Evolutionary conservation across 1,140 invertebrate species (phyloP).

Genomic region (Diabrotica virgifera): DNA sequence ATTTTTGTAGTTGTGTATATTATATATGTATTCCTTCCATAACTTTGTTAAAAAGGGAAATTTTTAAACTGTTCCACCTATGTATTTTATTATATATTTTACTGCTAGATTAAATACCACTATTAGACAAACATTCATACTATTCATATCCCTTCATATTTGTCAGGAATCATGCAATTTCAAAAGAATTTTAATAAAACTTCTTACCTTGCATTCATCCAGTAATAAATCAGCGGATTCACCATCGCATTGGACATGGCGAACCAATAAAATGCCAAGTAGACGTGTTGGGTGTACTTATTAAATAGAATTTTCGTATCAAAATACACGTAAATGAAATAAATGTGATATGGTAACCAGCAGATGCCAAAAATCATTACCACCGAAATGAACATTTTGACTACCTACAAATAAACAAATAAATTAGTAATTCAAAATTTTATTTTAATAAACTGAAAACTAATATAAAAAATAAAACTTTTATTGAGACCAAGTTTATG

Average conservation of each 20-base stretch:
- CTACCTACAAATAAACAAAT: constrained; percentile 60
- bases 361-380: constrained; percentile 83
- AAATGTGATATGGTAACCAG: constrained; percentile 87
- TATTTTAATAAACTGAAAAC: background rate
- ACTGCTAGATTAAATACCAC: background rate
- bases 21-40: no score
- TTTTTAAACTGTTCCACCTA: background rate
- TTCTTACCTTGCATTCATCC: constrained; percentile 78
- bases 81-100: background rate
- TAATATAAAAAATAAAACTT: no score
- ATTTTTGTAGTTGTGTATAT: no score
- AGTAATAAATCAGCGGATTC: constrained; percentile 89
- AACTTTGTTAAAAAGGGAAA: no score
- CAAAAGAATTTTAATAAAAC: background rate
- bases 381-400: constrained; percentile 81
- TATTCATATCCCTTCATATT: background rate
- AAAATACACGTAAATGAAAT: constrained; percentile 82
- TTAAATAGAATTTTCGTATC: constrained; percentile 67
- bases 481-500: no score
- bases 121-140: background rate
- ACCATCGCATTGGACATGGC: constrained; percentile 92
- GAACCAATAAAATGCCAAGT: constrained; percentile 84
- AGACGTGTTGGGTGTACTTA: constrained; percentile 76
- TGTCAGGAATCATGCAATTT: background rate
- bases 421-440: no score